A percentile compares a stretch with the other conserved stretches of the same genome.
Conservation (phyloP, 2,888 invertebrate species). For the Tetragonula carbonaria region DNA sequence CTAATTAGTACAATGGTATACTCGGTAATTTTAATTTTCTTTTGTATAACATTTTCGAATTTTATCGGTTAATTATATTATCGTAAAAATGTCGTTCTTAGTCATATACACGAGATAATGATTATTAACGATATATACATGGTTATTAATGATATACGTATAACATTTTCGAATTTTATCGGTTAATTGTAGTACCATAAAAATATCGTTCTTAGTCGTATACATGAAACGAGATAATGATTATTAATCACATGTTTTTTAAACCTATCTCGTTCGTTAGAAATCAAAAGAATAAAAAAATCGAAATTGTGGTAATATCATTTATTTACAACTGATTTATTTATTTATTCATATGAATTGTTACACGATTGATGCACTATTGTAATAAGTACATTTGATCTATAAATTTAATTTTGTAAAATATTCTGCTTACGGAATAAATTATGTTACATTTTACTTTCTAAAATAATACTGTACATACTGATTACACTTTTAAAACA, state of each 20-base stretch:
- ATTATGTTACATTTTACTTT: constrained; percentile 14
- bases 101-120: neutral
- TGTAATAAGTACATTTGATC: constrained; percentile 21
- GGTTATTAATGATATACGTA: no score
- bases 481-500: neutral
- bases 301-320: neutral
- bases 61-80: neutral
- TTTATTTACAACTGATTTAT: constrained; percentile 49
- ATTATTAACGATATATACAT: neutral
- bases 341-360: constrained; percentile 32
- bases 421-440: constrained; percentile 3
- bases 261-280: neutral
- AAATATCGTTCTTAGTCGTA: neutral
- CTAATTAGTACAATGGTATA: neutral
- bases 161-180: neutral
- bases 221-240: neutral
- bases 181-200: neutral
- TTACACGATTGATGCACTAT: constrained; percentile 23
- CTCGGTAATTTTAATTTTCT: neutral
- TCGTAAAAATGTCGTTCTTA: neutral
- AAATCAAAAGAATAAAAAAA: neutral
- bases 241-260: neutral
- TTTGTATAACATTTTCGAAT: neutral
- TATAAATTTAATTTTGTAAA: constrained; percentile 25
- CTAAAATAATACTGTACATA: constrained; percentile 21